Conservation (phyloP, 2,797 vertebrate genomes). For the Coluber constrictor region DNA sequence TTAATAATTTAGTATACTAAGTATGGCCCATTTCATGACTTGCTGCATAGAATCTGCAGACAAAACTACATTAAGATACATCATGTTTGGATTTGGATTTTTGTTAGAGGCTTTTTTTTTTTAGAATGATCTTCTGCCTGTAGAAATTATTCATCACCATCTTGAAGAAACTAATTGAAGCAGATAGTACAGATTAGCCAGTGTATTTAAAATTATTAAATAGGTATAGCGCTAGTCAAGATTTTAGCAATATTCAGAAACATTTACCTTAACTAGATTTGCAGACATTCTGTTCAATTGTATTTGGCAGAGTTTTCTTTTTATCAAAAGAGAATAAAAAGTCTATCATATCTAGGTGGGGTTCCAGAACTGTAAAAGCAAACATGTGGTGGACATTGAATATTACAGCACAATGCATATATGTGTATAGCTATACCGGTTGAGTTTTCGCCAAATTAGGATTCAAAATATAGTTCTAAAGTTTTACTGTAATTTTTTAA, state of each 20-base stretch:
- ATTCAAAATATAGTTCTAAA: no score
- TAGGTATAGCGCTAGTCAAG: background rate
- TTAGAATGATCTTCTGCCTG: background rate
- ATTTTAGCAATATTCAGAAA: background rate
- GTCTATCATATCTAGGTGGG: background rate
- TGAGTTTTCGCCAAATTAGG: background rate
- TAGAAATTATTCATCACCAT: background rate
- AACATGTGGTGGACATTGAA: background rate
- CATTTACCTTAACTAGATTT: background rate
- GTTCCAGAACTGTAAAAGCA: background rate
- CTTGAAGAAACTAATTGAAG: background rate
- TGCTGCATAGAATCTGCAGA: background rate
- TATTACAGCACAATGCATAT: background rate
- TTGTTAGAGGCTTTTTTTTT: background rate
- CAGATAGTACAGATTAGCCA: background rate
- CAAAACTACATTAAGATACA: background rate
- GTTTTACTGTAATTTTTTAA: background rate
- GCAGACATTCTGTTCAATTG: background rate
- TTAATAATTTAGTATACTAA: conserved; percentile 14
- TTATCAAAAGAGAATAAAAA: background rate
- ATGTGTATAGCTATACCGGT: background rate
- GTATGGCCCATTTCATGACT: background rate
- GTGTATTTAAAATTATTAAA: background rate
- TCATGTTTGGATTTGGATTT: background rate
- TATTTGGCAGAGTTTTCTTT: background rate